Percentiles rank a stretch among this genome's conserved stretches.
Evolutionary conservation across 2,113 vertebrate species (phyloP).

Genomic region (Phrynocephalus versicolor): DNA sequence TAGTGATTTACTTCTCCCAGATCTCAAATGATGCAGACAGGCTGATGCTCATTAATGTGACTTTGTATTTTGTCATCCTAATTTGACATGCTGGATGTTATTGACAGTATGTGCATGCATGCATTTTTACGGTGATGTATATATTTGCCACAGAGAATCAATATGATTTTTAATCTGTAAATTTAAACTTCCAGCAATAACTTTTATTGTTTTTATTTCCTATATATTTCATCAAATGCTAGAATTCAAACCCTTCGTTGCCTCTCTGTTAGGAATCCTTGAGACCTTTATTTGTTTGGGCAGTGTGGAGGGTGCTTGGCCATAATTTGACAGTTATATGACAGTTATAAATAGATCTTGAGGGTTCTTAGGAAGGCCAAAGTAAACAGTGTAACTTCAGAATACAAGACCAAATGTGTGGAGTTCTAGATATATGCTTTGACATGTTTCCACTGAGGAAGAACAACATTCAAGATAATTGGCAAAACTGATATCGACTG

Average conservation of each 20-base stretch:
- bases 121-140: not conserved
- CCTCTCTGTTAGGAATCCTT: not conserved
- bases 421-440: not conserved
- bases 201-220: not conserved
- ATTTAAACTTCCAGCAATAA: not conserved
- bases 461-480: not conserved
- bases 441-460: not conserved
- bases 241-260: not conserved
- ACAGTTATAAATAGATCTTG: not conserved
- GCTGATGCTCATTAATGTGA: not conserved
- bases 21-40: conserved; percentile 18
- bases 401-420: accelerated
- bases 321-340: not conserved
- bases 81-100: conserved; percentile 8
- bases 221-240: not conserved
- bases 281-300: not conserved
- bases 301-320: not conserved
- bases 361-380: not conserved
- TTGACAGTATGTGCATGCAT: not conserved
- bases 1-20: conserved; percentile 36
- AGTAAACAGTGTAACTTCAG: not conserved
- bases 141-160: not conserved
- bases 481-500: not conserved
- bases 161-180: not conserved
- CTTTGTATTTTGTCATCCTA: conserved; percentile 3